phyloP scores from a whole-genome alignment of 2,888 invertebrate species.

The Camptogramma bilineatum region DNA sequence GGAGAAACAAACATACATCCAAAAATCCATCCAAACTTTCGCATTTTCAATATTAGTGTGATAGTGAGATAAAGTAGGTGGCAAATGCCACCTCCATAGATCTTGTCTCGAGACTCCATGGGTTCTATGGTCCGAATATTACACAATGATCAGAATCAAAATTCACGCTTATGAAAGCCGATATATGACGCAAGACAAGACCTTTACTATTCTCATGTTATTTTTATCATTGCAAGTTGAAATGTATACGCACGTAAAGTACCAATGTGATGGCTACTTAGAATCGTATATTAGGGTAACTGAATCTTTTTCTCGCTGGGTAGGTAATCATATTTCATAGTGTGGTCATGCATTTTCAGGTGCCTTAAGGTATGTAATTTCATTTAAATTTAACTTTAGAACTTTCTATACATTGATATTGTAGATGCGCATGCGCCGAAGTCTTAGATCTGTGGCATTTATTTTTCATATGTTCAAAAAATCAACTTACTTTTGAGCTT shows the following conservation, averaged over 20 bases:
- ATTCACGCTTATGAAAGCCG: constrained; percentile 69
- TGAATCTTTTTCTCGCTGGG: constrained; percentile 10
- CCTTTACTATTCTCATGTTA: constrained; percentile 57
- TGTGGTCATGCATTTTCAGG: constrained; percentile 16
- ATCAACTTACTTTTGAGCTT: too few relatives aligned
- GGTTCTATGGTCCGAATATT: constrained; percentile 53
- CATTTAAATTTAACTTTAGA: neutral
- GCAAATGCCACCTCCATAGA: constrained; percentile 14
- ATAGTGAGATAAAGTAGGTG: too few relatives aligned
- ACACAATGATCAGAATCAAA: constrained; percentile 71
- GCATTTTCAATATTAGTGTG: too few relatives aligned
- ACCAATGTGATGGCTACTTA: constrained; percentile 28
- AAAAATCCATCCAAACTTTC: too few relatives aligned
- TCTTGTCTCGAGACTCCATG: constrained; percentile 1
- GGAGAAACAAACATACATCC: too few relatives aligned
- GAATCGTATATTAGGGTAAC: constrained; percentile 25
- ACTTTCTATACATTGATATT: neutral
- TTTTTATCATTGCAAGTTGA: constrained; percentile 43
- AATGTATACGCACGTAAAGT: constrained; percentile 36
- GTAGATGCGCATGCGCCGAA: too few relatives aligned
- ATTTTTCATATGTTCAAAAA: too few relatives aligned
- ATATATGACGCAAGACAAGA: constrained; percentile 64
- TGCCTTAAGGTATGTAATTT: neutral
- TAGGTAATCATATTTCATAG: constrained; percentile 11
- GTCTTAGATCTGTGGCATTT: too few relatives aligned